Conservation (phyloP, 2,797 vertebrate species). For the Sebastes nivosus region DNA sequence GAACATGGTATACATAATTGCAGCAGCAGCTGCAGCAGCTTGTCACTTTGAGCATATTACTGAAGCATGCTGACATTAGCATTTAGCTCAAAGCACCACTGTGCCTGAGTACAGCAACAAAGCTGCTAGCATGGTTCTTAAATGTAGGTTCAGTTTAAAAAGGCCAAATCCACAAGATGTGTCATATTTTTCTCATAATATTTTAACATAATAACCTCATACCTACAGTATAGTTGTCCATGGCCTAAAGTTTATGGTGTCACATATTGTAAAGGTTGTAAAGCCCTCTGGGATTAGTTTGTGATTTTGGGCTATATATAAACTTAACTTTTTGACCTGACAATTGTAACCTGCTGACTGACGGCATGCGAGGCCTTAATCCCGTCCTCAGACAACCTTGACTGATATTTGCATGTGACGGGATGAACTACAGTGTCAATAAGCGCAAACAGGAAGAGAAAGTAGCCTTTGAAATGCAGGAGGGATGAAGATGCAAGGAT, state of each 20-base stretch:
- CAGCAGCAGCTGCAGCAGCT: not conserved
- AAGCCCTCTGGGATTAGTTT: not conserved
- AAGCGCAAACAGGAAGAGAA: constrained; percentile 7
- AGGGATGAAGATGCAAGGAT: constrained; percentile 19
- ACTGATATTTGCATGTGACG: constrained; percentile 24
- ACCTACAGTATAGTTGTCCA: not conserved
- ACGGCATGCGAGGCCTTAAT: constrained; percentile 2
- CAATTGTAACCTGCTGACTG: constrained; percentile 2
- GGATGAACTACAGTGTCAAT: constrained; percentile 21
- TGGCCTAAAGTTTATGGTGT: not conserved
- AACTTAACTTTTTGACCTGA: constrained; percentile 6
- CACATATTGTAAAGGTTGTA: not conserved
- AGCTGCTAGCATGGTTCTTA: not conserved
- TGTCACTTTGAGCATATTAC: not conserved
- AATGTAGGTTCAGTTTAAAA: not conserved
- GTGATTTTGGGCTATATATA: constrained; percentile 9
- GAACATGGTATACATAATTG: not conserved
- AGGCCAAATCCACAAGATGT: not conserved
- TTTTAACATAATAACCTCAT: not conserved
- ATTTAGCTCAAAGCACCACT: not conserved
- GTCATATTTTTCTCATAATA: not conserved
- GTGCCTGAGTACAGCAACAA: not conserved
- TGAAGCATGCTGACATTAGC: not conserved
- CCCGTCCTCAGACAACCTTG: constrained; percentile 18
- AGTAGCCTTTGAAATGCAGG: constrained; percentile 53